These are phyloP conservation scores for Centroberyx gerrardi DNA, from an alignment of 2,797 vertebrate genomes.

Conservation along the genomic window DNA sequence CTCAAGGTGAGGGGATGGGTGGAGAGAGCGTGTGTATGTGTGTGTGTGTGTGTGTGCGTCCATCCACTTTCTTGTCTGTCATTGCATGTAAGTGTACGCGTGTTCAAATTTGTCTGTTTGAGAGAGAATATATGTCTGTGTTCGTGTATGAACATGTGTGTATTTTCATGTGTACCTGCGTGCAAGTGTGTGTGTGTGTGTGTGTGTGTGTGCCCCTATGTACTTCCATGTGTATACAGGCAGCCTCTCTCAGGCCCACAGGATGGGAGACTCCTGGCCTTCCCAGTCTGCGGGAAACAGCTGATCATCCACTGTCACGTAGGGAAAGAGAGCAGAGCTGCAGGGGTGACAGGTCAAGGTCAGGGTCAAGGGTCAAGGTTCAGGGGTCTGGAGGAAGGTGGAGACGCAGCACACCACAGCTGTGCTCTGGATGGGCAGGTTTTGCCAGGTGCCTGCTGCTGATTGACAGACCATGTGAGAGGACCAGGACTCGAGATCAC, in stretches of 20 bases:
- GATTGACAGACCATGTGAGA: neutral
- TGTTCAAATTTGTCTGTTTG: neutral
- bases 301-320: constrained; percentile 34
- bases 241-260: constrained; percentile 17
- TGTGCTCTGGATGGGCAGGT: constrained; percentile 18
- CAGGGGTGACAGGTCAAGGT: constrained; percentile 16
- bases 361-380: constrained; percentile 37
- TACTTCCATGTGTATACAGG: neutral
- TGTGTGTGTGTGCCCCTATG: constrained; percentile 1
- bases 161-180: neutral
- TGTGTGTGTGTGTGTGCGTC: neutral
- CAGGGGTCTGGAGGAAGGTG: constrained; percentile 38
- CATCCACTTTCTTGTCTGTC: neutral
- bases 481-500: neutral
- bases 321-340: constrained; percentile 8
- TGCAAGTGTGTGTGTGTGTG: neutral
- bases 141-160: neutral
- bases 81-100: neutral
- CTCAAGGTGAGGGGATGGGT: constrained; percentile 1
- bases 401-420: constrained; percentile 38
- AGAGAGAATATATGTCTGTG: too few relatives aligned
- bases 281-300: constrained; percentile 50
- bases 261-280: constrained; percentile 18
- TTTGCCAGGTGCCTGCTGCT: constrained; percentile 33
- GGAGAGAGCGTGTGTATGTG: neutral